These are phyloP conservation scores for Carettochelys insculpta DNA, from an alignment of 2,113 vertebrate species.

Conservation along the genomic window DNA sequence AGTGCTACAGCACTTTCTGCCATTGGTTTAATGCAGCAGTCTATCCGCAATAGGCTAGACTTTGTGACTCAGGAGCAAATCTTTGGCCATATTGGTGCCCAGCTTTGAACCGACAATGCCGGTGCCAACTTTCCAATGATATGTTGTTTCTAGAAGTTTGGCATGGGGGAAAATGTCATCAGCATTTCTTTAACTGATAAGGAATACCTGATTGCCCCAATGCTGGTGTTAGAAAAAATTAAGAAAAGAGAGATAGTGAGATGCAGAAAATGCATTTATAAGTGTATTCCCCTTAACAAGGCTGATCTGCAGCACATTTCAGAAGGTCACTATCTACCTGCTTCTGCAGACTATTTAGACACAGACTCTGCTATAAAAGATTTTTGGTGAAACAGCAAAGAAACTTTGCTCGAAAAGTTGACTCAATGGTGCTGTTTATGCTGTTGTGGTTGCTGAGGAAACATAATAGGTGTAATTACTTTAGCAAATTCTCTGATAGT, in stretches of 20 bases:
- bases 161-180: rapidly evolving
- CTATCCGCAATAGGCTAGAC: neutral
- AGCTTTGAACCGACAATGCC: neutral
- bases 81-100: rapidly evolving
- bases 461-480: constrained; percentile 38
- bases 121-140: rapidly evolving
- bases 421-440: neutral
- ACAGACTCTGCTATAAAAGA: neutral
- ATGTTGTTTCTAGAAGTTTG: neutral
- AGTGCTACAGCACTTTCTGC: neutral
- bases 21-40: rapidly evolving
- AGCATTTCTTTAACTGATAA: neutral
- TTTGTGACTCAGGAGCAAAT: neutral
- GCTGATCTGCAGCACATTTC: no score
- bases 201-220: rapidly evolving
- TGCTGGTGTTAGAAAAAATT: neutral
- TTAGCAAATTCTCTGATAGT: neutral
- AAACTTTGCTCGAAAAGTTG: neutral
- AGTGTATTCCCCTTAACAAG: neutral
- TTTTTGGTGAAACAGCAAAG: neutral
- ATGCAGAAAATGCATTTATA: neutral
- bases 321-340: no score
- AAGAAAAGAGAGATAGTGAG: neutral
- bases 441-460: constrained; percentile 5
- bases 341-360: neutral